phyloP scores from a whole-genome alignment of 2,797 vertebrate genomes.

The Glossophaga mutica region DNA sequence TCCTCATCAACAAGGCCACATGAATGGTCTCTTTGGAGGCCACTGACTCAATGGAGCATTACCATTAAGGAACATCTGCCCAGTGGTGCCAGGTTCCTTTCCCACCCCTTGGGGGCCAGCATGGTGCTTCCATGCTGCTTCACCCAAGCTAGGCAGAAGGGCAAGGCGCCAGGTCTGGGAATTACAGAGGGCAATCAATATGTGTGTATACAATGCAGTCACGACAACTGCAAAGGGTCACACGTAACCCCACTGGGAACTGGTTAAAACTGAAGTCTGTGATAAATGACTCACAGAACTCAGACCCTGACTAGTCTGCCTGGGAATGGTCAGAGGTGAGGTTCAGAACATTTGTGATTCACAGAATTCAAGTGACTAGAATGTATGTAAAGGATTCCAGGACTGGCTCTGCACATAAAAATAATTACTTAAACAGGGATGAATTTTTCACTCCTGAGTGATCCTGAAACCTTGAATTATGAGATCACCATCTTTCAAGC shows the following conservation, averaged over 20 bases:
- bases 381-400: background rate
- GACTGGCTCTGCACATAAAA: background rate
- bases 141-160: conserved; percentile 67
- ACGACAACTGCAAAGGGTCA: conserved; percentile 56
- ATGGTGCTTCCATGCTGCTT: conserved; percentile 66
- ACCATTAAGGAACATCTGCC: conserved; percentile 68
- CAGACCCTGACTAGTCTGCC: background rate
- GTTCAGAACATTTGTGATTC: background rate
- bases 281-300: conserved; percentile 29
- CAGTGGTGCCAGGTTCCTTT: conserved; percentile 13
- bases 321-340: background rate
- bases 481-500: background rate
- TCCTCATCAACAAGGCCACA: conserved; percentile 62
- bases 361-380: background rate
- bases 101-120: conserved; percentile 44
- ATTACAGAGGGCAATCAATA: conserved; percentile 51
- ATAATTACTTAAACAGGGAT: background rate
- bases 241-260: conserved; percentile 56
- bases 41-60: conserved; percentile 53
- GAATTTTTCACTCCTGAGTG: background rate
- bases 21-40: conserved; percentile 70
- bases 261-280: conserved; percentile 30
- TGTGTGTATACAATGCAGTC: conserved; percentile 40
- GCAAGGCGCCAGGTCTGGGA: conserved; percentile 35
- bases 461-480: background rate